Evolutionary conservation across 2,797 vertebrate species (phyloP), one percentile per base, ranked within the genome.

Genomic region (Masticophis lateralis): DNA sequence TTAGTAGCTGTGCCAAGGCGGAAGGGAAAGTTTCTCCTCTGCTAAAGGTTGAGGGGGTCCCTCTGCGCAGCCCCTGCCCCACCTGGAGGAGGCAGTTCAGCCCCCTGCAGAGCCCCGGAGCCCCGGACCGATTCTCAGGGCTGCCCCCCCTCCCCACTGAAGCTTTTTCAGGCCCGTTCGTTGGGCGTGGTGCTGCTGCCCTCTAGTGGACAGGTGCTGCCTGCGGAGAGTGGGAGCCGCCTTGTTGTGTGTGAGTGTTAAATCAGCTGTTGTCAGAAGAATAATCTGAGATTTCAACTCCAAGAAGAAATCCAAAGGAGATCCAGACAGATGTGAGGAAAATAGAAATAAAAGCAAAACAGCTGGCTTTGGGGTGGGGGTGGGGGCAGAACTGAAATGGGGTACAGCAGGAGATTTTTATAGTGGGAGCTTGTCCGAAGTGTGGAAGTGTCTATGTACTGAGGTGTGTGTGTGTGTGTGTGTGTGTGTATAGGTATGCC

Each of bases 141-240:
- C 57, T 0, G 18, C 7, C 9, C 60, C 61, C 4, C 61, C 28
- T 2, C 0, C 2, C 5, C 13, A 0, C 13, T 12, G 1, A 16
- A 74, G 16, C 66, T 8, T 8, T 32, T 18, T 3, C 9, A 0
- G 16, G 10, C 18, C 0, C 4, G 12, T 9, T 4, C 2, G 0
- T 28, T 87, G 9, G 13, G 0, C 2, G 32, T 27, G 12, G 51
- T 20, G 5, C 3, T 16, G 51, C 59, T 93, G 87, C 74, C 91
- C 53, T 57, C 93, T 60, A 4, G 51, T 28, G 91, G 53, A 13
- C 60, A 47, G 27, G 47, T 4, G 37, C 1, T 37, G 43, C 4
- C 18, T n/a, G 60, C 43, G 7, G 12, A 1, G 32, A 2, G 18
- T 1, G 63, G 20, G 3, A 8, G 10, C 59, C 3, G 59, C 9